Evolutionary conservation across 2,888 invertebrate genomes (phyloP).

Genomic region (Agrotis puta): DNA sequence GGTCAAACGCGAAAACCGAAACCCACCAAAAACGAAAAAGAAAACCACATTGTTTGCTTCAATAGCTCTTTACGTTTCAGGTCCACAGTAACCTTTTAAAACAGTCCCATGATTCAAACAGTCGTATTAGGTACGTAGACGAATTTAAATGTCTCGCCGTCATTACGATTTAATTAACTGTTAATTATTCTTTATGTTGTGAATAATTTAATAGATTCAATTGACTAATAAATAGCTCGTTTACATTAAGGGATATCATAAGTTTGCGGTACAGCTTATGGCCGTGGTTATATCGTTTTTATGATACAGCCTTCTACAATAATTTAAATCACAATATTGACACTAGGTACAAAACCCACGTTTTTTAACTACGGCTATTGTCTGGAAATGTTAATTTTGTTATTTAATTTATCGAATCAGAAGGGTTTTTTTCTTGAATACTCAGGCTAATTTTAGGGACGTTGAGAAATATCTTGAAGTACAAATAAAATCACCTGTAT

Average conservation of each 20-base stretch:
- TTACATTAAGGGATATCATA: constrained; percentile 32
- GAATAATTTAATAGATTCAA: constrained; percentile 11
- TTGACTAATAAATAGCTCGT: constrained; percentile 30
- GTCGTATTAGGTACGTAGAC: not conserved
- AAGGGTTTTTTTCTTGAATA: not conserved
- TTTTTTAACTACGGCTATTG: constrained; percentile 1
- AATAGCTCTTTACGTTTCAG: too few relatives aligned
- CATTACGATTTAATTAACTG: constrained; percentile 3
- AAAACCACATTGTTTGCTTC: too few relatives aligned
- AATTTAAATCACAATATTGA: constrained; percentile 23
- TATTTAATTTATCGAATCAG: not conserved
- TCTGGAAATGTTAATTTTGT: constrained; percentile 1
- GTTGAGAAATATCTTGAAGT: not conserved
- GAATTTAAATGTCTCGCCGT: not conserved
- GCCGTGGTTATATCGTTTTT: constrained; percentile 12
- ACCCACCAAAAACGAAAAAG: too few relatives aligned
- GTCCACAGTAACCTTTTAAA: too few relatives aligned
- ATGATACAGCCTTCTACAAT: constrained; percentile 2
- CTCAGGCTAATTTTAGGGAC: not conserved
- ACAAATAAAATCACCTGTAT: not conserved
- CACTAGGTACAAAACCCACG: not conserved
- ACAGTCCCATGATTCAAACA: not conserved
- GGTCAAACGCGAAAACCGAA: too few relatives aligned
- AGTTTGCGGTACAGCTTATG: constrained; percentile 21
- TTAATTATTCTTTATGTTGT: constrained; percentile 1